These are phyloP conservation scores for Drosophila pallidifrons DNA, from an alignment of 1,140 invertebrate species.

Conservation along the genomic window DNA sequence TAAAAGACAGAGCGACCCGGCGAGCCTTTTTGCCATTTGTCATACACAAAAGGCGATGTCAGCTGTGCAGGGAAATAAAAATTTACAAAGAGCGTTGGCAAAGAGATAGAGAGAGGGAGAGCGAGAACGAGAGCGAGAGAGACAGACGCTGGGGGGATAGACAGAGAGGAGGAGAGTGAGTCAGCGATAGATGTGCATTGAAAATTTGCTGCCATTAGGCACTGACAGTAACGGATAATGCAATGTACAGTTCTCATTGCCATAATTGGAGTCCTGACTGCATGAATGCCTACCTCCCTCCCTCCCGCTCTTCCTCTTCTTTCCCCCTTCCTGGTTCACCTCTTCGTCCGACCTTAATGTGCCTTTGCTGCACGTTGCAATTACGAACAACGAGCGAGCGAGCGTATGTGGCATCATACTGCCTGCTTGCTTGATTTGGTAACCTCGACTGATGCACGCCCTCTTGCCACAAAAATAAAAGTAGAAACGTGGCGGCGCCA, in stretches of 20 bases:
- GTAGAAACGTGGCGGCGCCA: background rate
- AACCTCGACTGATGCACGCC: background rate
- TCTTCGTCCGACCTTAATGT: slow-evolving; percentile 3
- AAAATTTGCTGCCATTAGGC: slow-evolving; percentile 64
- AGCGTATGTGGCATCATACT: background rate
- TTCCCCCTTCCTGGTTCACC: too few species aligned
- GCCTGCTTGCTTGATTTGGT: background rate
- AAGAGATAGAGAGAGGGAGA: background rate
- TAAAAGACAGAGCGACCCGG: slow-evolving; percentile 18
- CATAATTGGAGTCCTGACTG: slow-evolving; percentile 45
- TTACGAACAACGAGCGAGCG: background rate
- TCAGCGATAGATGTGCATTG: slow-evolving; percentile 15
- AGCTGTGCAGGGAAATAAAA: slow-evolving; percentile 48
- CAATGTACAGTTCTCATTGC: slow-evolving; percentile 45
- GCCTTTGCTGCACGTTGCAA: slow-evolving; percentile 25
- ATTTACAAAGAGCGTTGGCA: slow-evolving; percentile 6
- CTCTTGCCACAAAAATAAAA: too few species aligned
- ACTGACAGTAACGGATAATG: slow-evolving; percentile 44
- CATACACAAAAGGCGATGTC: slow-evolving; percentile 50
- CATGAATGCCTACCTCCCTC: too few species aligned
- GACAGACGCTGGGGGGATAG: background rate
- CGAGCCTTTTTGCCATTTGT: slow-evolving; percentile 47
- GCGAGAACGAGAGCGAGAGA: background rate
- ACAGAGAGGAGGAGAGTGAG: background rate
- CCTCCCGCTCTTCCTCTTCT: too few species aligned